phyloP scores from a whole-genome alignment of 2,797 vertebrate species.

The Rhyacichthys aspro region DNA sequence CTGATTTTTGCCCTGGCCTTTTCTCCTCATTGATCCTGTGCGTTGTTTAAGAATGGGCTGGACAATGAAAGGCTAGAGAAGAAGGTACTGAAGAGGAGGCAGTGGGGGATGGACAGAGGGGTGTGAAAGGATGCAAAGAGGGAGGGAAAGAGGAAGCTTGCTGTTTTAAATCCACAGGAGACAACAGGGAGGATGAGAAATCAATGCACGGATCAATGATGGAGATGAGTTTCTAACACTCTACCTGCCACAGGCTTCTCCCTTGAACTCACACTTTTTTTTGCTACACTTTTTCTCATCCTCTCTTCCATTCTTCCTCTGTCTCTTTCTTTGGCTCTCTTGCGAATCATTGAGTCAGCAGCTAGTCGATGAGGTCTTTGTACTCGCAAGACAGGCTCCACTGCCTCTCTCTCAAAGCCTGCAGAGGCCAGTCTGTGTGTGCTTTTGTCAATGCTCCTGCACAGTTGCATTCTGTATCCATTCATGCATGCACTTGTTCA shows the following conservation, averaged over 20 bases:
- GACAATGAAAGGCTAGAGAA: conserved; percentile 55
- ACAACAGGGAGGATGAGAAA: conserved; percentile 77
- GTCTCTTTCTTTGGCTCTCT: conserved; percentile 58
- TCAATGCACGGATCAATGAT: conserved; percentile 79
- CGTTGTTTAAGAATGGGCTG: conserved; percentile 67
- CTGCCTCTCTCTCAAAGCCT: conserved; percentile 75
- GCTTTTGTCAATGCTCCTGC: conserved; percentile 67
- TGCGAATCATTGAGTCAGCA: conserved; percentile 83
- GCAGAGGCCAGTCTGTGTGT: conserved; percentile 65
- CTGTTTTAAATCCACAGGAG: conserved; percentile 79
- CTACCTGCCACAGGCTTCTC: conserved; percentile 63
- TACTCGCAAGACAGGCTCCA: conserved; percentile 78
- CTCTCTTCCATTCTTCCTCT: conserved; percentile 36
- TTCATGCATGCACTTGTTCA: conserved; percentile 69
- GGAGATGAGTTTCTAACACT: conserved; percentile 80
- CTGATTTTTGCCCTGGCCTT: conserved; percentile 44
- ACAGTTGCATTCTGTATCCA: conserved; percentile 65
- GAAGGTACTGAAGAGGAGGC: conserved; percentile 50
- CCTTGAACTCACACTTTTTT: conserved; percentile 61
- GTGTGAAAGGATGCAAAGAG: conserved; percentile 54
- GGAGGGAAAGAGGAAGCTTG: conserved; percentile 57
- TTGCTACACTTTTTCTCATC: conserved; percentile 41
- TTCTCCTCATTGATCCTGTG: conserved; percentile 64
- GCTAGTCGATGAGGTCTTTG: conserved; percentile 81
- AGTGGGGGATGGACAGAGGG: conserved; percentile 67